Conservation (phyloP, 92 coral and sea anemone genomes). For the Paragorgia papillata region DNA sequence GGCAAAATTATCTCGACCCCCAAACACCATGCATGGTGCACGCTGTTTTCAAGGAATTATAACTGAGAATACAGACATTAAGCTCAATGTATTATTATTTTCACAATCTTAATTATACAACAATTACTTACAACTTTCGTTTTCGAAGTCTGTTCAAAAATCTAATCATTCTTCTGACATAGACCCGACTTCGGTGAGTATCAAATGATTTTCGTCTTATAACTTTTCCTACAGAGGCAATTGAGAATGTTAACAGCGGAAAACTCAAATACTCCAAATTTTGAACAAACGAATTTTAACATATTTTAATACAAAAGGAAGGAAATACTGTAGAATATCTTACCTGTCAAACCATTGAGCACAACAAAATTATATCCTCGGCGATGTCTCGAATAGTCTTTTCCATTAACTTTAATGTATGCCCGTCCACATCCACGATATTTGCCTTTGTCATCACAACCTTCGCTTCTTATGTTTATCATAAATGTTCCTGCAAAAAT, state of each 20-base stretch:
- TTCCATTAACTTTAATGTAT: slow-evolving; percentile 42
- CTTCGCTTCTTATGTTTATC: slow-evolving; percentile 47
- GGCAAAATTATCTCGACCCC: too few relatives aligned
- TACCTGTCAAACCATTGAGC: slow-evolving; percentile 45
- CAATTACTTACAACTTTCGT: too few relatives aligned
- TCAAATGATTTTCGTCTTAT: not conserved
- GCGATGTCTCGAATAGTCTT: slow-evolving; percentile 43
- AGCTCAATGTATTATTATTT: too few relatives aligned
- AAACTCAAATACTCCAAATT: too few relatives aligned
- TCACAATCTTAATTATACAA: too few relatives aligned
- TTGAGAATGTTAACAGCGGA: too few relatives aligned
- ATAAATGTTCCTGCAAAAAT: slow-evolving; percentile 1
- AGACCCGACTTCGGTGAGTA: not conserved
- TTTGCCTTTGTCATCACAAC: slow-evolving; percentile 50
- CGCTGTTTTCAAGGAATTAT: too few relatives aligned
- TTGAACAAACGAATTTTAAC: too few relatives aligned
- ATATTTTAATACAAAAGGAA: too few relatives aligned
- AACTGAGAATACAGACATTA: too few relatives aligned
- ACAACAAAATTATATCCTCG: slow-evolving; percentile 54
- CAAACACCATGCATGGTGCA: too few relatives aligned
- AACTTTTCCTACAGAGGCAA: slow-evolving; percentile 11
- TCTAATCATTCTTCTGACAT: not conserved
- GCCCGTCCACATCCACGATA: slow-evolving; percentile 55
- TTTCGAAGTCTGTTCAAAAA: slow-evolving; percentile 10
- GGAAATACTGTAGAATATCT: too few relatives aligned